Evolutionary conservation across 2,888 invertebrate species (phyloP).

Genomic region (Lasioglossum lativentre): DNA sequence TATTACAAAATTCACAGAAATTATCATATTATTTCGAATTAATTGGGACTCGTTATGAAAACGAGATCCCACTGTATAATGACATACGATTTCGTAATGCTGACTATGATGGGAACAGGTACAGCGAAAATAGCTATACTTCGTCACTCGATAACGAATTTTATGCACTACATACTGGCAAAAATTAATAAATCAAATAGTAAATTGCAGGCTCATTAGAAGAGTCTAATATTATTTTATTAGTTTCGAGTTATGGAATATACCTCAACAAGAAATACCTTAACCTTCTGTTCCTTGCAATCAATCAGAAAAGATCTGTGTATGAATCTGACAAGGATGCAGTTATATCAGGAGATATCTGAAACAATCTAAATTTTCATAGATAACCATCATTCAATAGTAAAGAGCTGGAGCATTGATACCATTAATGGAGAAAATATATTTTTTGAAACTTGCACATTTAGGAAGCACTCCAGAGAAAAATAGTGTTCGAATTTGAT

Average conservation of each 20-base stretch:
- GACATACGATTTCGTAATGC: neutral
- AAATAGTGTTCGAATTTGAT: too few relatives aligned
- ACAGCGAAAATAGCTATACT: neutral
- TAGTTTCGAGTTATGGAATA: neutral
- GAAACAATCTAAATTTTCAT: too few relatives aligned
- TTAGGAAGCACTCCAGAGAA: too few relatives aligned
- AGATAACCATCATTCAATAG: too few relatives aligned
- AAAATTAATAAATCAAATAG: neutral
- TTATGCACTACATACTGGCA: neutral
- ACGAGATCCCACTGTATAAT: neutral
- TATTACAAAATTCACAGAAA: neutral
- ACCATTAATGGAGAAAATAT: too few relatives aligned
- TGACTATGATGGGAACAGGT: neutral
- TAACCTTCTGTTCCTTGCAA: too few relatives aligned
- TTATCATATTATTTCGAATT: neutral
- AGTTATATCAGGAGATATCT: too few relatives aligned
- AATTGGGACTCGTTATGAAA: neutral
- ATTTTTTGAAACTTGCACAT: too few relatives aligned
- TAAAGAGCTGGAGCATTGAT: too few relatives aligned
- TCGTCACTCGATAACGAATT: neutral
- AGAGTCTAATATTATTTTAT: neutral
- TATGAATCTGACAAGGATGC: too few relatives aligned
- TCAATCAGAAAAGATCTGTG: too few relatives aligned
- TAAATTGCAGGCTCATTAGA: neutral
- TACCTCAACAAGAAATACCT: neutral